phyloP scores from a whole-genome alignment of 2,888 invertebrate genomes.

The Andricus curvator region DNA sequence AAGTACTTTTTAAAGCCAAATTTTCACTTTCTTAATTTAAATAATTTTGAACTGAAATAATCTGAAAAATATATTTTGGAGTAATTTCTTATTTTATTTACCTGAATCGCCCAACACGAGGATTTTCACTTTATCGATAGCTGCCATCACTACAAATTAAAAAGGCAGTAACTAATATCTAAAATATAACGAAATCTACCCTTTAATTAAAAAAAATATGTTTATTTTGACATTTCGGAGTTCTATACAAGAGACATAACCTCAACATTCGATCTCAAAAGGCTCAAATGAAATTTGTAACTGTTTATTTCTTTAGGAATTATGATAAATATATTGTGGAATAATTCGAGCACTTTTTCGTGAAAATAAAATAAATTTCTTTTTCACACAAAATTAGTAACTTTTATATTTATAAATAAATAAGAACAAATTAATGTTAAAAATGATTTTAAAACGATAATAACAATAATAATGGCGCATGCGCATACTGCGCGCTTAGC shows the following conservation, averaged over 20 bases:
- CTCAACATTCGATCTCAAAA: conserved; percentile 18
- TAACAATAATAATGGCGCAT: too few species aligned
- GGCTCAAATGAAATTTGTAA: too few species aligned
- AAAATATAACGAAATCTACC: background rate
- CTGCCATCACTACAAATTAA: conserved; percentile 82
- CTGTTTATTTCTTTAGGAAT: too few species aligned
- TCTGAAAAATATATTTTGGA: background rate
- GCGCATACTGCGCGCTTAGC: too few species aligned
- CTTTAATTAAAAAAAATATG: conserved; percentile 24
- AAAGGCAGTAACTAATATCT: background rate
- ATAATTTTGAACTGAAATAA: background rate
- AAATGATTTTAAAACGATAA: too few species aligned
- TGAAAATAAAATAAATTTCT: too few species aligned
- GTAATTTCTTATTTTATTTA: conserved; percentile 70
- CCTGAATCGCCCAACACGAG: conserved; percentile 95
- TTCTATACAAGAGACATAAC: conserved; percentile 43
- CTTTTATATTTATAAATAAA: too few species aligned
- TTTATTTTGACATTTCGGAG: conserved; percentile 33
- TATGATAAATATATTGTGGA: too few species aligned
- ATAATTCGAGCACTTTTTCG: too few species aligned
- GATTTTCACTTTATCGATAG: conserved; percentile 93
- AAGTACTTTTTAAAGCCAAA: background rate
- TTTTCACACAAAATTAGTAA: too few species aligned
- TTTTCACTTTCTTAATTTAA: background rate
- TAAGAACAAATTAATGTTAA: too few species aligned